Percentiles rank a stretch among this genome's conserved stretches.
Conservation (phyloP, 1,140 invertebrate species). For the Samia ricini region DNA sequence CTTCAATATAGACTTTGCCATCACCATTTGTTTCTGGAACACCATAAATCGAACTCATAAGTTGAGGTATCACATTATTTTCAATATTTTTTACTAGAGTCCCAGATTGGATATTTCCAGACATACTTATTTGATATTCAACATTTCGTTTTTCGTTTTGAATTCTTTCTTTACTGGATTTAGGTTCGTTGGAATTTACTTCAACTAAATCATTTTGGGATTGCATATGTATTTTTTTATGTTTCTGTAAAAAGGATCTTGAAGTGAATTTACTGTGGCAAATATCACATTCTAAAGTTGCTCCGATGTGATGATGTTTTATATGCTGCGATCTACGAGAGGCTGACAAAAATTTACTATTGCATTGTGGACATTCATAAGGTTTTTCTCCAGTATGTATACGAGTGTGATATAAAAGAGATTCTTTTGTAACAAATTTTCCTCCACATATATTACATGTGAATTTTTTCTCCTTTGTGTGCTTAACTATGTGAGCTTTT, state of each 20-base stretch:
- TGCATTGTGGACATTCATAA: conserved; percentile 60
- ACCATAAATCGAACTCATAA: conserved; percentile 6
- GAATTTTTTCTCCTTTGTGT: conserved; percentile 70
- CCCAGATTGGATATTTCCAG: neutral
- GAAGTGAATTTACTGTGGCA: conserved; percentile 47
- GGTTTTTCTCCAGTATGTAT: conserved; percentile 74
- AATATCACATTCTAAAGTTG: conserved; percentile 41
- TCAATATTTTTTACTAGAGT: neutral
- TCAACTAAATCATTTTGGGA: neutral
- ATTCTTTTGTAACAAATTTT: conserved; percentile 65
- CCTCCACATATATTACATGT: conserved; percentile 57
- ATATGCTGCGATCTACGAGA: conserved; percentile 56
- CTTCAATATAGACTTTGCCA: conserved; percentile 36
- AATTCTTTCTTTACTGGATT: neutral
- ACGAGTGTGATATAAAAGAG: conserved; percentile 65
- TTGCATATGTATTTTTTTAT: conserved; percentile 41
- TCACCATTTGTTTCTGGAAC: conserved; percentile 16
- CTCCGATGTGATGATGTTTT: conserved; percentile 44
- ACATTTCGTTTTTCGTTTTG: neutral
- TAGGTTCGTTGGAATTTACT: neutral
- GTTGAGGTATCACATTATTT: neutral
- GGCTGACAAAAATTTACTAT: conserved; percentile 49
- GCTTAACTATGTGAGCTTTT: conserved; percentile 68
- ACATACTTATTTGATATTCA: neutral
- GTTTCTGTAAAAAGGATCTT: conserved; percentile 39